These are phyloP conservation scores for Tringa solitaria DNA, from an alignment of 2,113 vertebrate genomes.

Conservation along the genomic window DNA sequence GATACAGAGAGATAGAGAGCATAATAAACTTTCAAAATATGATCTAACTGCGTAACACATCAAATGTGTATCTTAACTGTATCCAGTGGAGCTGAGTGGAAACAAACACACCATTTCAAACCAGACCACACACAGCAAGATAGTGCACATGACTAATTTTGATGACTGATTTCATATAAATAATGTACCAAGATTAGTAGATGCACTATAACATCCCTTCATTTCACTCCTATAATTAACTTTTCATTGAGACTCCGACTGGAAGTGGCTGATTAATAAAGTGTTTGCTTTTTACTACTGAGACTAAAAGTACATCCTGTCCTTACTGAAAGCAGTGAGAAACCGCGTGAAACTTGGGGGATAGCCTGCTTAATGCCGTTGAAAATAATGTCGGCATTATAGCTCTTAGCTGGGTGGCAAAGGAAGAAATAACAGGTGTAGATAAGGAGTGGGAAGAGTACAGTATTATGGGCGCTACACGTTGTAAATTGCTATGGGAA, in stretches of 20 bases:
- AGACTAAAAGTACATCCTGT: not conserved
- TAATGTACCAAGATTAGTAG: conserved; percentile 40
- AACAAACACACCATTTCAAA: conserved; percentile 36
- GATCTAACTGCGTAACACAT: conserved; percentile 36
- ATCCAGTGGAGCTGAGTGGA: conserved; percentile 27
- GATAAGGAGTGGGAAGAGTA: conserved; percentile 55
- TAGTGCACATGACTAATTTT: conserved; percentile 65
- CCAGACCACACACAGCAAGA: conserved; percentile 70
- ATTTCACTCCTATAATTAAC: conserved; percentile 48
- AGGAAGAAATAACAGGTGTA: conserved; percentile 61
- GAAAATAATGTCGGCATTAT: not conserved
- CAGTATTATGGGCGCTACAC: not conserved
- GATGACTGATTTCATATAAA: conserved; percentile 64
- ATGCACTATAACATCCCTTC: not conserved
- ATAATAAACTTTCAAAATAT: conserved; percentile 51
- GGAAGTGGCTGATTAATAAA: conserved; percentile 12
- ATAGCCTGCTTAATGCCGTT: not conserved
- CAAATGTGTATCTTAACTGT: conserved; percentile 24
- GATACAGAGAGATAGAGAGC: conserved; percentile 54
- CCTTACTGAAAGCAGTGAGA: not conserved
- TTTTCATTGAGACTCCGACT: conserved; percentile 16
- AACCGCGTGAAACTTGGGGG: not conserved
- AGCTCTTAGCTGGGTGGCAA: conserved; percentile 25
- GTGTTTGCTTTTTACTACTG: not conserved
- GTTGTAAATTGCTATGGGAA: conserved; percentile 69